Evolutionary conservation across 1,140 invertebrate species (phyloP), one percentile per base, ranked within the genome.

Genomic region (Drosophila punjabiensis): DNA sequence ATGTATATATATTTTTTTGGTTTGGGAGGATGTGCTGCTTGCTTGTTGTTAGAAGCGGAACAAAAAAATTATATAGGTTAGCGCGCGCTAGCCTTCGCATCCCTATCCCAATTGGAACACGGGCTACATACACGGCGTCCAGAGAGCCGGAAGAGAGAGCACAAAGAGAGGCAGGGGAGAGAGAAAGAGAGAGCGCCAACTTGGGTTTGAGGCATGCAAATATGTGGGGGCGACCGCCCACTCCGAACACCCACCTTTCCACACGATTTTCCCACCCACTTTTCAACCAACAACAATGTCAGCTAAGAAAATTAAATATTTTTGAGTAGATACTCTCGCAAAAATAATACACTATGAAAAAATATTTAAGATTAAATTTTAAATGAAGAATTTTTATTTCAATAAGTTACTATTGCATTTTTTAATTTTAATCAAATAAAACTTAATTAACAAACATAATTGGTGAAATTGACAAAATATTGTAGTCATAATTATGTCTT

Each of bases 31-130:
- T 50, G 48, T 65, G 39, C 50, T 71, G 69, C 64, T 47, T 70
- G 59, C 50, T 71, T 71, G 68, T 55, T 70, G 59, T 79, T 70
- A 35, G 76, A 70, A 71, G 14, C 65, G 65, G 56, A 79, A 75
- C 69, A 60, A 87, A 88, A 79, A 89, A 89, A 79, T 79, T 89
- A 88, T 88, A 89, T 88, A 88, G 85, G 85, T 88, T 88, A 88
- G 66, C 75, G 61, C 59, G 69, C 37, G 35, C 64, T 65, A 65
- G 55, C 68, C 78, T 79, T 86, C 67, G 79, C 81, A 83, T 83
- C 80, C 83, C 80, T 77, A 71, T 69, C 65, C 59, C 68, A 79
- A 69, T 76, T 67, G 74, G 55, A 67, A 60, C 41, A 61, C 56
- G 55, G 50, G 74, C 73, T 76, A 78, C 60, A 59, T 73, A 65